Evolutionary conservation across 2,113 vertebrate genomes (phyloP), one percentile per base, ranked within the genome.

Genomic region (Trogon melanurus): DNA sequence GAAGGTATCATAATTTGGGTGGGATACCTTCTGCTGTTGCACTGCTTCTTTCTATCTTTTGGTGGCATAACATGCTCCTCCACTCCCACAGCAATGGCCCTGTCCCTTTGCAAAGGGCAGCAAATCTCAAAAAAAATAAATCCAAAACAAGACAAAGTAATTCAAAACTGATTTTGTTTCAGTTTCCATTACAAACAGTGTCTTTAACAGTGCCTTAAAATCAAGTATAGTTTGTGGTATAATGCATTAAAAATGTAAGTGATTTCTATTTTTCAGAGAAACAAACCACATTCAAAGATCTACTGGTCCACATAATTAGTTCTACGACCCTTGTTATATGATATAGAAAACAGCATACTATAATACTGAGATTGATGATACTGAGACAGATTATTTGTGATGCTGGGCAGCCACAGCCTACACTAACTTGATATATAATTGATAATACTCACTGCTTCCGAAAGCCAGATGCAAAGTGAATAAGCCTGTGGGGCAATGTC

Each of bases 91-190:
- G 13, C 18, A 83, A 74, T 7, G 16, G 16, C 22, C 30, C 20
- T 18, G 8, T 38, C 45, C 27, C n/a, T 50, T 80, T 0, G 0
- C 32, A 54, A 7, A 72, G 23, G 29, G 51, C 20, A 64, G 17
- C 2, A 14, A 44, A 25, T 38, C 3, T 5, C n/a, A 88, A 95
- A 22, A 16, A 69, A 44, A 38, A 3, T 38, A 62, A 64, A 92
- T 64, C 7, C 13, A 51, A 22, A 72, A 50, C 22, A 76, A 48
- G 25, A 50, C 2, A 80, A 27, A 3, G 14, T 53, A 86, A 69
- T 27, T 88, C 57, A 74, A 29, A 64, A 34, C 14, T 44, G 32
- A n/a, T 67, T 48, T 61, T 62, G 21, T 79, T 90, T 54, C 19
- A 21, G 15, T 64, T 25, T 58, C 22, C 23, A 22, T 17, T 64